Evolutionary conservation across 2,797 vertebrate genomes (phyloP).

Genomic region (Amniataba percoides): DNA sequence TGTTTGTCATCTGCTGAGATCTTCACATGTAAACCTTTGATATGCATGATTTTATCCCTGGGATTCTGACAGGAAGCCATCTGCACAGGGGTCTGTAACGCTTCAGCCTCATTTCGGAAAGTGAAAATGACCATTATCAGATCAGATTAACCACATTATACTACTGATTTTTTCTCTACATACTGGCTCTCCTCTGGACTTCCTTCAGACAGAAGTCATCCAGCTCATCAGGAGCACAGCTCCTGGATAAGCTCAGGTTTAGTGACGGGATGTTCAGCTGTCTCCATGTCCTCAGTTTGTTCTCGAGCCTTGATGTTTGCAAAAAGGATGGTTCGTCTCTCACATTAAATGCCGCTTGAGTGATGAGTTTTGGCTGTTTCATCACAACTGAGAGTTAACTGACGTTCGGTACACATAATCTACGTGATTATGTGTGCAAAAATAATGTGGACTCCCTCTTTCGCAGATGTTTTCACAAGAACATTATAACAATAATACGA

Average conservation of each 20-base stretch:
- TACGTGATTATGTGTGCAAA: not conserved
- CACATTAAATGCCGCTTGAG: not conserved
- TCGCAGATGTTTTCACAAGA: not conserved
- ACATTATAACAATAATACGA: not conserved
- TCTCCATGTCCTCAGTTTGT: not conserved
- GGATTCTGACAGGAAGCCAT: not conserved
- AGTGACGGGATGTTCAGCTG: conserved; percentile 2
- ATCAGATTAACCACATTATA: not conserved
- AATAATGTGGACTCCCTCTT: not conserved
- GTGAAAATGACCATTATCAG: not conserved
- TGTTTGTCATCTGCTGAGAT: not conserved
- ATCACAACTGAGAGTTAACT: not conserved
- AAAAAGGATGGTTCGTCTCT: not conserved
- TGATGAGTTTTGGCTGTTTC: not conserved
- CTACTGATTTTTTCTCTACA: not conserved
- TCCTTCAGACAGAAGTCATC: not conserved
- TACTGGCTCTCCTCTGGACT: not conserved
- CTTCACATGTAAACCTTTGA: not conserved
- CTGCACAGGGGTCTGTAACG: not conserved
- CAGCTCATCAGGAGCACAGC: not conserved
- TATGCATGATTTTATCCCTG: not conserved
- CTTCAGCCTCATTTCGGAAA: not conserved
- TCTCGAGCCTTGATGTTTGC: not conserved
- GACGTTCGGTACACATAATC: not conserved
- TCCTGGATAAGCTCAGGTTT: not conserved